A percentile compares a stretch with the other conserved stretches of the same genome.
phyloP scores from a whole-genome alignment of 2,888 invertebrate genomes.

The Idaea biselata region DNA sequence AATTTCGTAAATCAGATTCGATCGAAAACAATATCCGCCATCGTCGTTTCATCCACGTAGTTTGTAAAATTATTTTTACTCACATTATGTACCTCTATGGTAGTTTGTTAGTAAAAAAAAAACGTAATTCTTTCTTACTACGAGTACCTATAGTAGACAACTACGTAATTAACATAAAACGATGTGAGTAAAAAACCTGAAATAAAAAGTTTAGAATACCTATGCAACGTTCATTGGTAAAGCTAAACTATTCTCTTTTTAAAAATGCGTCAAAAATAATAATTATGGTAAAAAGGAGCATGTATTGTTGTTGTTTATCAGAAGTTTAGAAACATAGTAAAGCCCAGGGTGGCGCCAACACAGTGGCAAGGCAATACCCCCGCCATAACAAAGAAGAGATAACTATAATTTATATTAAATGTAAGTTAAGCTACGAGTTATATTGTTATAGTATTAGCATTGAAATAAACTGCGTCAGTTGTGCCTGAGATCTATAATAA shows the following conservation, averaged over 20 bases:
- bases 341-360: not conserved
- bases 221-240: conserved; percentile 9
- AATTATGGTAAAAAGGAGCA: conserved; percentile 12
- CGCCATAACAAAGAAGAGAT: no score
- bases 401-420: no score
- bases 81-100: not conserved
- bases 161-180: not conserved
- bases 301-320: conserved; percentile 15
- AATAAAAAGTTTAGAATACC: not conserved
- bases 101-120: not conserved
- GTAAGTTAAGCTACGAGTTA: no score
- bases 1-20: not conserved
- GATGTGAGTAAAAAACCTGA: not conserved
- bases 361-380: not conserved
- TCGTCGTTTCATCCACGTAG: not conserved
- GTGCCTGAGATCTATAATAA: no score
- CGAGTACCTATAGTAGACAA: not conserved
- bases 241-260: conserved; percentile 18
- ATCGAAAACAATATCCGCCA: not conserved
- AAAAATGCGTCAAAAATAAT: conserved; percentile 22
- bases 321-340: not conserved
- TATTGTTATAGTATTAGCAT: no score
- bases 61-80: no score
- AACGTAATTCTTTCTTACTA: not conserved
- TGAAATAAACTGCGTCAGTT: no score